Percentiles rank a stretch among this genome's conserved stretches.
These are phyloP conservation scores for Sisyra nigra DNA, from an alignment of 2,888 invertebrate species.

Conservation along the genomic window DNA sequence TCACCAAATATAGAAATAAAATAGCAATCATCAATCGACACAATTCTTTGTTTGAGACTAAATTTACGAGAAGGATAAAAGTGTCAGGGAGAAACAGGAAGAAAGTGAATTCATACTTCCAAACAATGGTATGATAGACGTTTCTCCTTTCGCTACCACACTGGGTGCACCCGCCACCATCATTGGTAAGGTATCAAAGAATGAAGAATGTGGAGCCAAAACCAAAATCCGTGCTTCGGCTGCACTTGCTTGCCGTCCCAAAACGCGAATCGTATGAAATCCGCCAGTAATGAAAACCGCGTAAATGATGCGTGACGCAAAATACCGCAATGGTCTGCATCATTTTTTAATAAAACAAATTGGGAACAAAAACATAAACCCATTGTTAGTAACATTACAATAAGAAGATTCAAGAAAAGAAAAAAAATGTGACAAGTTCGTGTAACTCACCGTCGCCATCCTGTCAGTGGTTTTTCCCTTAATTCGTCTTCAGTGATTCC, in stretches of 20 bases:
- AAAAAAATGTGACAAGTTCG: too few relatives aligned
- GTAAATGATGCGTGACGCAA: constrained; percentile 53
- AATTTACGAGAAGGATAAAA: neutral
- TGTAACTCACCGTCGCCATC: constrained; percentile 68
- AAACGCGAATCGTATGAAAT: constrained; percentile 61
- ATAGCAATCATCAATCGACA: neutral
- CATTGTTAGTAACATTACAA: neutral
- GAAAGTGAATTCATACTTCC: constrained; percentile 55
- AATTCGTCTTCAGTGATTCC: constrained; percentile 70
- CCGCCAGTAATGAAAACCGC: constrained; percentile 66
- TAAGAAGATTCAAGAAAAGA: neutral
- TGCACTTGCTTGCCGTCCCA: constrained; percentile 44
- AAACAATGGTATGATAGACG: constrained; percentile 66
- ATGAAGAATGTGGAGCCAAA: constrained; percentile 82
- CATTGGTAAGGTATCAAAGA: constrained; percentile 76
- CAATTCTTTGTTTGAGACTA: neutral
- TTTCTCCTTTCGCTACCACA: constrained; percentile 79
- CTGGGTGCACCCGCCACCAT: constrained; percentile 71
- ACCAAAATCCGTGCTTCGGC: constrained; percentile 68
- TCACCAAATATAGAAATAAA: too few relatives aligned
- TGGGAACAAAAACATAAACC: neutral
- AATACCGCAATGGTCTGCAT: constrained; percentile 41
- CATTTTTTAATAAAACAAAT: constrained; percentile 16
- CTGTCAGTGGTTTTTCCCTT: constrained; percentile 57
- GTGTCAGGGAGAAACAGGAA: neutral